Conservation (phyloP, 1,140 invertebrate species). For the Cherax destructor region DNA sequence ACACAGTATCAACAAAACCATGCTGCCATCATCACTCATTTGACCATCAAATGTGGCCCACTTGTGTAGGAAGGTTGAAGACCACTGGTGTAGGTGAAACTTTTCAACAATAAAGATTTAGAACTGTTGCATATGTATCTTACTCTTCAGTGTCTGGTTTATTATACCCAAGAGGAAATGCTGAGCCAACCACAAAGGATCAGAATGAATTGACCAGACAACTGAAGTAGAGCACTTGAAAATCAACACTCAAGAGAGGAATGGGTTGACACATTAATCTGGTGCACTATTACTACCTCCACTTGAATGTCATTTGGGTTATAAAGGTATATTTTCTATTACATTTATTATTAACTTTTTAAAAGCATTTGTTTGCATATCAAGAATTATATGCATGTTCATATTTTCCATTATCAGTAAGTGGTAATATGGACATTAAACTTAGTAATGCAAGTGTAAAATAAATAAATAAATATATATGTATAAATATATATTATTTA, state of each 20-base stretch:
- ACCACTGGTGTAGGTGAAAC: no score
- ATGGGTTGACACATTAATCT: constrained; percentile 10
- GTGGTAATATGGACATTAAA: background rate
- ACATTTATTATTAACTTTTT: constrained; percentile 8
- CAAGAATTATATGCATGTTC: constrained; percentile 4
- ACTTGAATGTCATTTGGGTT: constrained; percentile 8
- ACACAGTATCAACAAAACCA: no score
- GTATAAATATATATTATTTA: no score
- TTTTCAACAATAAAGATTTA: no score
- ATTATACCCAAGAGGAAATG: no score
- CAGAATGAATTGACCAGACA: no score
- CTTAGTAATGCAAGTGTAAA: constrained; percentile 36
- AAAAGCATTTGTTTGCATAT: constrained; percentile 13
- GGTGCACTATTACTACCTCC: constrained; percentile 44
- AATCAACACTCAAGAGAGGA: background rate
- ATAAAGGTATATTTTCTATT: constrained; percentile 22
- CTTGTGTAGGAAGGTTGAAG: no score
- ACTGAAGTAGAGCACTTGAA: background rate
- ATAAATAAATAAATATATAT: background rate
- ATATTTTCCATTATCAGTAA: constrained; percentile 2
- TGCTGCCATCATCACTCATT: no score
- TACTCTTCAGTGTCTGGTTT: no score
- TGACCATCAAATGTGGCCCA: no score
- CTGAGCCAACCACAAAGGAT: no score
- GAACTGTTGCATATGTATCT: no score